Percentiles rank a stretch among this genome's conserved stretches.
These are phyloP conservation scores for Podiceps cristatus DNA, from an alignment of 2,113 vertebrate genomes.

Conservation along the genomic window DNA sequence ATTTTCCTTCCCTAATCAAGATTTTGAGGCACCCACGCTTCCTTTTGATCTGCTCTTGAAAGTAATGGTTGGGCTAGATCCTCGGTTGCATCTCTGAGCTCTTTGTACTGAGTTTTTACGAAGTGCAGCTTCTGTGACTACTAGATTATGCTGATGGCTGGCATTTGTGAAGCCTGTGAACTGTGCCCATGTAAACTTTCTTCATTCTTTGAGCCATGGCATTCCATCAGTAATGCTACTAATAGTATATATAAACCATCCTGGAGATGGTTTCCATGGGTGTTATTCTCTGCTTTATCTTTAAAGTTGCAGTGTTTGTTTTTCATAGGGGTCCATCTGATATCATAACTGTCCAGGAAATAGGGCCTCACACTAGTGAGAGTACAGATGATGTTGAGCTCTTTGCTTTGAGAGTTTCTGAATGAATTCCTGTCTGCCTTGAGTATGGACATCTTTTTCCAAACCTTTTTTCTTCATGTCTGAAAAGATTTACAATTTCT, in stretches of 20 bases:
- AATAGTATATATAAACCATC: background rate
- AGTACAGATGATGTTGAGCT: background rate
- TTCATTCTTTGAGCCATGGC: fast-evolving
- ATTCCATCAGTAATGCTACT: background rate
- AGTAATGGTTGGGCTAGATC: background rate
- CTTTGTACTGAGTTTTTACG: background rate
- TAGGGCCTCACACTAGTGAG: background rate
- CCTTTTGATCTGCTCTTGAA: background rate
- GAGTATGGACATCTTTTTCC: background rate
- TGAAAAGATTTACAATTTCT: background rate
- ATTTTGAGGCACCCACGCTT: background rate
- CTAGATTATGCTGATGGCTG: background rate
- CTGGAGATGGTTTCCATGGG: background rate
- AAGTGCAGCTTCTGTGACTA: background rate
- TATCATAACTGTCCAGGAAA: background rate
- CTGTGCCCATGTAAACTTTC: background rate
- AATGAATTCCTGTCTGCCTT: background rate
- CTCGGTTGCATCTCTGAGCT: background rate
- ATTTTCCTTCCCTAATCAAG: background rate
- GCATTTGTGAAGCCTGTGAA: background rate
- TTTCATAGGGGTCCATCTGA: background rate
- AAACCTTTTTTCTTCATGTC: background rate
- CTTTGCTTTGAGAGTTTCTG: background rate
- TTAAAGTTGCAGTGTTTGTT: background rate
- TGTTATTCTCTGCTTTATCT: background rate